Conservation (phyloP, 2,113 vertebrate genomes). For the Dicentrarchus labrax region DNA sequence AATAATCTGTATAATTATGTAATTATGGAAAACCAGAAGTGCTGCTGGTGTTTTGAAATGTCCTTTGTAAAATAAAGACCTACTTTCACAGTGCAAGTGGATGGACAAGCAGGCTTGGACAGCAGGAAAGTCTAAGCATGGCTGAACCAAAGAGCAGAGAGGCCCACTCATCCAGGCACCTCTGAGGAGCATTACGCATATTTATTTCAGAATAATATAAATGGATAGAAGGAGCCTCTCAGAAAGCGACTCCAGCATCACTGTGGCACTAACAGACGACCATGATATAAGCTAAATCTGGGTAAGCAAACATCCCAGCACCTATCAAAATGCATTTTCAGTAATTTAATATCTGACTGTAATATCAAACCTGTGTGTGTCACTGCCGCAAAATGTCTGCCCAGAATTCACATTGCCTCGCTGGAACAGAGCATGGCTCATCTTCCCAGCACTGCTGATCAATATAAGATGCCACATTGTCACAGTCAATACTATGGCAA, state of each 20-base stretch:
- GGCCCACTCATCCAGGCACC: conserved; percentile 22
- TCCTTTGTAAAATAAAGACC: conserved; percentile 14
- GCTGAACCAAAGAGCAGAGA: conserved; percentile 16
- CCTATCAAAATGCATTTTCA: conserved; percentile 19
- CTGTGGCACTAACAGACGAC: neutral
- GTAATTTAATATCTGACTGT: conserved; percentile 51
- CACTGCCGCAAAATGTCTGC: conserved; percentile 23
- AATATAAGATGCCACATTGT: conserved; percentile 75
- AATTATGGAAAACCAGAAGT: neutral
- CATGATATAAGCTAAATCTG: conserved; percentile 28
- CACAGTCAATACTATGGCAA: conserved; percentile 81
- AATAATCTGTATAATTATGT: conserved; percentile 12
- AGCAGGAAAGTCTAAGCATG: conserved; percentile 2
- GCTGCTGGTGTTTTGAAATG: conserved; percentile 25
- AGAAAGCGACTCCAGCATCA: conserved; percentile 3
- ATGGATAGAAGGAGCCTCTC: conserved; percentile 12
- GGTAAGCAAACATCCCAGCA: conserved; percentile 5
- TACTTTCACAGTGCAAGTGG: neutral
- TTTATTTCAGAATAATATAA: conserved; percentile 30
- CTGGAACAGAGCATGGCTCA: conserved; percentile 53
- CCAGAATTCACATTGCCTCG: conserved; percentile 53
- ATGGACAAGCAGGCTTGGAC: conserved; percentile 8
- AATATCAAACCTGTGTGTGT: conserved; percentile 46
- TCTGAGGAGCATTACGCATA: conserved; percentile 19
- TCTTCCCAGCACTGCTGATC: conserved; percentile 67